Evolutionary conservation across 2,888 invertebrate genomes (phyloP), one percentile per base, ranked within the genome.

Genomic region (Serripes groenlandicus): DNA sequence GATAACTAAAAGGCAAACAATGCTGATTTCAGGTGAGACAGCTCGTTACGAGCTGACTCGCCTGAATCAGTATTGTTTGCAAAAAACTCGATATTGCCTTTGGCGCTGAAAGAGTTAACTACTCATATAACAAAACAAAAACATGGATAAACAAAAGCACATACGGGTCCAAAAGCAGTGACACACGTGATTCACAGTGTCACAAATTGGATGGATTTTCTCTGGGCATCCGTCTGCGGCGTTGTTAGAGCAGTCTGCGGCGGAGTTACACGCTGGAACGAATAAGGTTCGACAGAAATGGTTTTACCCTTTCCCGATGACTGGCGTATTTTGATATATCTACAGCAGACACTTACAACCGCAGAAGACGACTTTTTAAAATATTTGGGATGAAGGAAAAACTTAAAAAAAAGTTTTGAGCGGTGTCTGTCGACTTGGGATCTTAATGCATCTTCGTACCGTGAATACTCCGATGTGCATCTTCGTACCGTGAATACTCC

Each of bases 201-300:
- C 80, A 26, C 80, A 80, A 28, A 64, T 62, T 7, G 80, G 71
- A 52, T 75, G 75, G 18, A 75, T n/a, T 21, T 52, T n/a, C 9
- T 60, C 26, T 3, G 80, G 80, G 35, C 80, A 80, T n/a, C 80
- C 80, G 64, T 80, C 80, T 21, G 70, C 80, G 0, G 26, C 62
- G 2, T 56, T 37, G 64, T 80, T 80, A 0, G 71, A 56, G 21
- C 80, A 80, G 54, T 80, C 75, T 0, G 62, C 28, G 0, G 75
- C 75, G 7, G 74, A 49, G 58, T 70, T 60, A 26, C 70, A 77
- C 18, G 69, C 70, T 77, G 30, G 11, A 68, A 68, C 15, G 23
- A 23, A 42, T 1, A 62, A 21, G 7, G n/a, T n/a, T n/a, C n/a
- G n/a, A n/a, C n/a, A n/a, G n/a, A n/a, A n/a, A n/a, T n/a, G n/a